Base-by-base conservation (phyloP, 2,113 vertebrate species). In the Trogon melanurus region DNA sequence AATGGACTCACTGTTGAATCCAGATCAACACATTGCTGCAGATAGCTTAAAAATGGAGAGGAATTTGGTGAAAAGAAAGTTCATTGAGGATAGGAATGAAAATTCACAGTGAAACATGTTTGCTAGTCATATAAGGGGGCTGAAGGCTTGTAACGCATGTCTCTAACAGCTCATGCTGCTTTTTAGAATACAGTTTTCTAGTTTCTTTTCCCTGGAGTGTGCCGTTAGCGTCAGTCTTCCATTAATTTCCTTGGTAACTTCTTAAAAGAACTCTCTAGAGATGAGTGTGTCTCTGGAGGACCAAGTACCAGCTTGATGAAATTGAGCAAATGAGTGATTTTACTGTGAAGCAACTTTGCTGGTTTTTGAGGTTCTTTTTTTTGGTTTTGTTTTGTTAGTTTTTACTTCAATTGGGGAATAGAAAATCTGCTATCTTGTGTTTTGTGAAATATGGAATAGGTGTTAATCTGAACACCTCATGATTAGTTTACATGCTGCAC, bases 201-300 rank as follows among this genome's bases (percentile, higher is more conserved):
- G 48, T 89, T 91, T 89, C 75, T 88, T 93, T 96, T 94, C 95
- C 95, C 92, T 79, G 73, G 96, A 94, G 94, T 71, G 29, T 91
- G 71, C 79, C 67, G 78, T 83, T 96, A 94, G 53, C 65, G 88
- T 93, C 84, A 84, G 38, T 93, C 88, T 93, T 95, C 74, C 88
- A 73, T 91, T 93, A 94, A 93, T 79, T 93, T 97, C 76, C 69
- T 74, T 85, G 79, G 93, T 93, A 95, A 96, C 83, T 94, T 95
- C 88, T 92, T 93, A 84, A 72, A 94, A 92, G 85, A 96, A 91
- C 48, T 92, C 95, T 89, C 92, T 84, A 72, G 92, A 88, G 96
- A 95, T 60, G 27, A 89, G 17, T 23, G 25, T 0, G 19, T 91
- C 90, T 79, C 93, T 92, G 57, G 96, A 96, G 93, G 57, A 79